Conservation (phyloP, 1,140 invertebrate species). For the Contarinia nasturtii region DNA sequence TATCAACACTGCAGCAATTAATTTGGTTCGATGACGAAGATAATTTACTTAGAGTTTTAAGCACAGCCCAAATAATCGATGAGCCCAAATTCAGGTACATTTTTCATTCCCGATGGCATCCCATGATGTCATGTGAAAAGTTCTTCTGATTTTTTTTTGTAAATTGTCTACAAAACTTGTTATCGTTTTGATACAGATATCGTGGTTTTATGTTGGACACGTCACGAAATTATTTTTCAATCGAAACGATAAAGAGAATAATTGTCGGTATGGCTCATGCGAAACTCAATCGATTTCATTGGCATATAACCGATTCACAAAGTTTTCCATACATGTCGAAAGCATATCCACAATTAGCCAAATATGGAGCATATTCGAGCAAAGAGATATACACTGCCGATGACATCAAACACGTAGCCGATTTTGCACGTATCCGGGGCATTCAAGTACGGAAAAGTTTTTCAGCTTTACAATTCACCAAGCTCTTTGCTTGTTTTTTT, state of each 20-base stretch:
- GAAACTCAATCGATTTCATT: constrained; percentile 73
- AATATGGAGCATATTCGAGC: constrained; percentile 53
- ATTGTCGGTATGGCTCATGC: constrained; percentile 56
- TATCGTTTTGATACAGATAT: constrained; percentile 16
- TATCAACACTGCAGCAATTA: constrained; percentile 61
- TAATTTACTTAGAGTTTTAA: constrained; percentile 34
- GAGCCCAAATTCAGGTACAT: constrained; percentile 31
- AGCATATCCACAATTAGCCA: constrained; percentile 45
- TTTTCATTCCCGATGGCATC: background rate
- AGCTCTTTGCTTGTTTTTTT: background rate
- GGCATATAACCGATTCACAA: constrained; percentile 69
- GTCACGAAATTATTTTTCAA: constrained; percentile 50
- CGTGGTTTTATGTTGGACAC: constrained; percentile 60
- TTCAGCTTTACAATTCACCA: constrained; percentile 19
- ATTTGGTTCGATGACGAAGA: constrained; percentile 52
- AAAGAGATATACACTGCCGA: constrained; percentile 44
- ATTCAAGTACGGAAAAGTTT: constrained; percentile 38
- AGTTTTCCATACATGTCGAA: constrained; percentile 57
- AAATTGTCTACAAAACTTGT: background rate
- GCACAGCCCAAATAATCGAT: constrained; percentile 34
- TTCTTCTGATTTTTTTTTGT: background rate
- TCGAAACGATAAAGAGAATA: constrained; percentile 45
- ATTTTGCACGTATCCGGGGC: constrained; percentile 44
- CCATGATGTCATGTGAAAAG: background rate
- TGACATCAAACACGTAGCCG: constrained; percentile 42